Evolutionary conservation across 2,888 invertebrate species (phyloP).

Genomic region (Schizotus pectinicornis): DNA sequence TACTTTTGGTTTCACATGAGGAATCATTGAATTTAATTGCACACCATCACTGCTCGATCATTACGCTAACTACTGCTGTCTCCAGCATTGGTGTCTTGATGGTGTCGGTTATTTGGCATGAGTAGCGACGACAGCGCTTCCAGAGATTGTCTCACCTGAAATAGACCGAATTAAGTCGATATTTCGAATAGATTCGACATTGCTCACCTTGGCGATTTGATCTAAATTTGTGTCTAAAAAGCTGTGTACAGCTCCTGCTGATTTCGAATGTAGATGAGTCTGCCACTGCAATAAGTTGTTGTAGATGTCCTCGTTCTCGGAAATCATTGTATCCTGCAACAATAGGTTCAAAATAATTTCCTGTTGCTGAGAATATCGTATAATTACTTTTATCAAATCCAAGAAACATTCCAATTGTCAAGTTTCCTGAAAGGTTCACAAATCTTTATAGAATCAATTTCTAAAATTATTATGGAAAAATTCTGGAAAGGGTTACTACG

Average conservation of each 20-base stretch:
- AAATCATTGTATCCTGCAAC: constrained; percentile 28
- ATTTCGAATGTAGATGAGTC: constrained; percentile 72
- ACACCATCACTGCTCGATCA: neutral
- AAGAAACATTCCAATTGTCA: too few species aligned
- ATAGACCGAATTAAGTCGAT: constrained; percentile 29
- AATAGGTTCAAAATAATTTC: too few species aligned
- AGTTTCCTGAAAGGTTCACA: too few species aligned
- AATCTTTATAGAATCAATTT: too few species aligned
- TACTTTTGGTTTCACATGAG: neutral
- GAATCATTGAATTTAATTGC: neutral
- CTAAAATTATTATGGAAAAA: too few species aligned
- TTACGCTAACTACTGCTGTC: constrained; percentile 19
- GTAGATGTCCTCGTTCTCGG: constrained; percentile 68
- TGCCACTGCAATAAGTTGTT: constrained; percentile 74
- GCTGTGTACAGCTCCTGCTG: constrained; percentile 74
- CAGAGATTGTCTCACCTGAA: constrained; percentile 79
- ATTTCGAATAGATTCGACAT: neutral
- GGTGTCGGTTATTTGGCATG: constrained; percentile 43
- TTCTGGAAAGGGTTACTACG: too few species aligned
- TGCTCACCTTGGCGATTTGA: constrained; percentile 77
- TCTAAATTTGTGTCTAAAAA: constrained; percentile 80
- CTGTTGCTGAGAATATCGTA: neutral
- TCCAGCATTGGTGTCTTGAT: constrained; percentile 12
- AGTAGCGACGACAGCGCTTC: constrained; percentile 77
- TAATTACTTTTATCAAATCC: neutral